Conservation (phyloP, 2,888 invertebrate genomes). For the Drosophila ustulata region DNA sequence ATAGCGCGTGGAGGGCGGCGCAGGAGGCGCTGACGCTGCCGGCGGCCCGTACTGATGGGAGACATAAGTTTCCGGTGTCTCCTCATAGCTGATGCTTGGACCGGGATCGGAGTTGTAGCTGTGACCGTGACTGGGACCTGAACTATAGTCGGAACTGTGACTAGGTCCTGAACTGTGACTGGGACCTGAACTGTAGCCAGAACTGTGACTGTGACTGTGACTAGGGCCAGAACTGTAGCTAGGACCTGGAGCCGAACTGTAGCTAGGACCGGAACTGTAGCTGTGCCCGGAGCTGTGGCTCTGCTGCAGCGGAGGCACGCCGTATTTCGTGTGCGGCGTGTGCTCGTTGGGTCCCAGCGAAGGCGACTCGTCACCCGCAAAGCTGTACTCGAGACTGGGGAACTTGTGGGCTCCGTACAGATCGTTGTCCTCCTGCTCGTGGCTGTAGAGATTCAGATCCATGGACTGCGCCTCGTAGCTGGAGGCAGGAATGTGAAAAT, state of each 20-base stretch:
- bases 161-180: neutral
- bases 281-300: neutral
- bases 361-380: slow-evolving; percentile 29
- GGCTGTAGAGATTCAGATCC: slow-evolving; percentile 81
- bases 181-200: neutral
- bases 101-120: neutral
- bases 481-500: slow-evolving; percentile 77
- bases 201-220: neutral
- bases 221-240: neutral
- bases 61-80: slow-evolving; percentile 43
- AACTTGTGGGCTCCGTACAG: slow-evolving; percentile 69
- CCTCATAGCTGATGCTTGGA: slow-evolving; percentile 13
- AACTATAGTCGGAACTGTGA: neutral
- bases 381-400: slow-evolving; percentile 66
- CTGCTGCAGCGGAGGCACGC: slow-evolving; percentile 57
- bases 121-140: neutral
- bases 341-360: slow-evolving; percentile 47
- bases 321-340: slow-evolving; percentile 70
- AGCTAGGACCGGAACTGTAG: slow-evolving; percentile 41
- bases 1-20: slow-evolving; percentile 54
- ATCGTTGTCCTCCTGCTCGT: slow-evolving; percentile 46
- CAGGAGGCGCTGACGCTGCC: slow-evolving; percentile 1
- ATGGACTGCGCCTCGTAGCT: slow-evolving; percentile 81
- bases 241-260: neutral
- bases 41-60: slow-evolving; percentile 45